phyloP scores from a whole-genome alignment of 1,140 invertebrate genomes.

The Drosophila sproati region DNA sequence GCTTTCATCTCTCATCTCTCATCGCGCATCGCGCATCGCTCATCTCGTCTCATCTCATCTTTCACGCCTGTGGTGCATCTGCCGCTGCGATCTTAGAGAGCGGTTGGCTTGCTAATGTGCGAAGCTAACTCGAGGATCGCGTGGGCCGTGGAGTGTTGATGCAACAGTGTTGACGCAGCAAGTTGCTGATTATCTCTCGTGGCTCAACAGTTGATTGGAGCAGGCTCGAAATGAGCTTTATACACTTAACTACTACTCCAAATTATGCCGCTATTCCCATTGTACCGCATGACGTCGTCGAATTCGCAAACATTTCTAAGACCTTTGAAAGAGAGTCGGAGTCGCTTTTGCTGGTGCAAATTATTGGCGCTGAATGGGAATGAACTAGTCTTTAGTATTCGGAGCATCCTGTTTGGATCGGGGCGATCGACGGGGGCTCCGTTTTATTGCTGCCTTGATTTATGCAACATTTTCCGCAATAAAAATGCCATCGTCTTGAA shows the following conservation, averaged over 20 bases:
- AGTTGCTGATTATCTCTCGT: slow-evolving; percentile 60
- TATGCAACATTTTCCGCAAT: slow-evolving; percentile 80
- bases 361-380: slow-evolving; percentile 59
- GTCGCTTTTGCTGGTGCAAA: slow-evolving; percentile 56
- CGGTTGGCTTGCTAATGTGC: slow-evolving; percentile 60
- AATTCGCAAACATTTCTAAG: slow-evolving; percentile 50
- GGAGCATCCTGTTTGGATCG: slow-evolving; percentile 67
- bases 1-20: slow-evolving; percentile 45
- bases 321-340: slow-evolving; percentile 33
- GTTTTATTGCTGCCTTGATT: slow-evolving; percentile 79
- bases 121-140: slow-evolving; percentile 44
- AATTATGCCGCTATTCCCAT: slow-evolving; percentile 61
- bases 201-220: slow-evolving; percentile 47
- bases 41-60: slow-evolving; percentile 30
- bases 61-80: slow-evolving; percentile 64
- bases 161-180: slow-evolving; percentile 67
- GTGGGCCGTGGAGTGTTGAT: slow-evolving; percentile 51
- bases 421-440: slow-evolving; percentile 50
- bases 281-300: slow-evolving; percentile 57
- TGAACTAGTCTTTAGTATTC: slow-evolving; percentile 52
- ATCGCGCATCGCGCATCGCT: slow-evolving; percentile 9
- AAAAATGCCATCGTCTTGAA: slow-evolving; percentile 75
- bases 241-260: slow-evolving; percentile 28
- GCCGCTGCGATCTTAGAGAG: slow-evolving; percentile 53
- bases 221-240: slow-evolving; percentile 43